Evolutionary conservation across 2,113 vertebrate species (phyloP).

Genomic region (Charadrius vociferus): DNA sequence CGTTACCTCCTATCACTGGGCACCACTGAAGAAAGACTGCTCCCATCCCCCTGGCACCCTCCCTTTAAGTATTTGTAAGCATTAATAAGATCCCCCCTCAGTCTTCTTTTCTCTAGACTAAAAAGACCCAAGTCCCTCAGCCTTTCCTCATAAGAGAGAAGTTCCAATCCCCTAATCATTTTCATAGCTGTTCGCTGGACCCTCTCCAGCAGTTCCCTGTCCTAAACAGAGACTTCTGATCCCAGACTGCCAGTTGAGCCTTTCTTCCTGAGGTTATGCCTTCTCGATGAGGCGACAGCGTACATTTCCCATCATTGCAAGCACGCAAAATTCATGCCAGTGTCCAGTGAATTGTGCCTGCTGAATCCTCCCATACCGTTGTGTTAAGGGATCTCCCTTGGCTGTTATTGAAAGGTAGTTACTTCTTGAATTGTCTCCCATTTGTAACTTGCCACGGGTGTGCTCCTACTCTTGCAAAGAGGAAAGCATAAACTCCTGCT

Average conservation of each 20-base stretch:
- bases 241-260: neutral
- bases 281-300: accelerated
- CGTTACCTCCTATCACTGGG: no score
- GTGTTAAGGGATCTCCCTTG: neutral
- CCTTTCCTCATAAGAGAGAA: no score
- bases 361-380: neutral
- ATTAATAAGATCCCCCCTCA: no score
- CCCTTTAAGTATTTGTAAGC: no score
- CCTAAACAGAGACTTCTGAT: neutral
- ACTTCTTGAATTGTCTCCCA: neutral
- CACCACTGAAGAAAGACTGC: no score
- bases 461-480: neutral
- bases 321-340: neutral
- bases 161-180: no score
- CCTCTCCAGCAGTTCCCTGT: no score
- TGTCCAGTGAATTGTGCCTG: neutral
- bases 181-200: no score
- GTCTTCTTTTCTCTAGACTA: no score
- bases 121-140: no score
- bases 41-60: no score
- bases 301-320: neutral
- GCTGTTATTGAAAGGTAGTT: neutral
- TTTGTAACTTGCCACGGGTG: neutral
- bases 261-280: neutral
- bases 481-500: neutral